phyloP scores from a whole-genome alignment of 2,888 invertebrate genomes.

The Leptinotarsa rubiginosa region DNA sequence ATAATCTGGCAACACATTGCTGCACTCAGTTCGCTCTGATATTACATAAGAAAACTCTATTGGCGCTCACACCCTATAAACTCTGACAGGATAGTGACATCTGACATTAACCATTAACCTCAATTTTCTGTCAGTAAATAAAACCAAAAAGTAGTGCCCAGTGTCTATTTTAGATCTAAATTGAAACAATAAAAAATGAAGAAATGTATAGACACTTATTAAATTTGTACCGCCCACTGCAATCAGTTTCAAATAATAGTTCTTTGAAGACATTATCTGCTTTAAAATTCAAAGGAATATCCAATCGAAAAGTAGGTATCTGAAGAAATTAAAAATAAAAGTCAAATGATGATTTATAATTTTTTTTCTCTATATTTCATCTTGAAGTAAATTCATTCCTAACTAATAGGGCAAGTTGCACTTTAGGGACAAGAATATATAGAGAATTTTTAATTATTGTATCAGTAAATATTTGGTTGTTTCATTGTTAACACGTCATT shows the following conservation, averaged over 20 bases:
- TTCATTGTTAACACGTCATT: no score
- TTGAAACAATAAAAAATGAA: conserved; percentile 15
- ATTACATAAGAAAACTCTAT: no score
- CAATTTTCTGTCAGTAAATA: background rate
- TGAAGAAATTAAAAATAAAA: background rate
- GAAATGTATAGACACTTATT: conserved; percentile 22
- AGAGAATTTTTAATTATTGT: no score
- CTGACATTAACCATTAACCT: background rate
- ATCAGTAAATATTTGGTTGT: no score
- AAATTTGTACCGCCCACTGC: conserved; percentile 12
- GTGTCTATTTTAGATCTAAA: no score
- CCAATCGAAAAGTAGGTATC: conserved; percentile 14
- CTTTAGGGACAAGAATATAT: no score
- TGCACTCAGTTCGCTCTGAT: no score
- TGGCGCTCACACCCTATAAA: background rate
- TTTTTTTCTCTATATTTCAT: no score
- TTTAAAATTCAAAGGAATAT: background rate
- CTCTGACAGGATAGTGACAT: background rate
- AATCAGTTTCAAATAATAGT: background rate
- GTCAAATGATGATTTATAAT: background rate
- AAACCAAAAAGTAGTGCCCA: background rate
- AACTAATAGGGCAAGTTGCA: no score
- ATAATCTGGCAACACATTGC: no score
- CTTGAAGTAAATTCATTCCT: no score
- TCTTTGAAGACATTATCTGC: background rate